phyloP scores from a whole-genome alignment of 2,797 vertebrate genomes.

The Leptoclinus maculatus region DNA sequence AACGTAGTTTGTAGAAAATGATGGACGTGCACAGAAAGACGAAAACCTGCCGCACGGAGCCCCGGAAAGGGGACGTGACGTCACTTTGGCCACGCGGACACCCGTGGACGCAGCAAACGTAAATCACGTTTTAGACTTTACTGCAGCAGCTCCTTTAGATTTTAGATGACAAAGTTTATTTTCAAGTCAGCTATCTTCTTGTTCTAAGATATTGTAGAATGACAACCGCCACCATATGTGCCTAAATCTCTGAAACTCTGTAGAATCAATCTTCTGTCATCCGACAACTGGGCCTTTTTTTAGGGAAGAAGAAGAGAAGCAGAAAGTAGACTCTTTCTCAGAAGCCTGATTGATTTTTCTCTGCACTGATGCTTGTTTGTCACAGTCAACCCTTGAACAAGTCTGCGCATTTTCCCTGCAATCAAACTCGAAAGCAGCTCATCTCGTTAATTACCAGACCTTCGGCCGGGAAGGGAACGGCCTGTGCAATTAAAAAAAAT shows the following conservation, averaged over 20 bases:
- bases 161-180: not conserved
- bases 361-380: constrained; percentile 11
- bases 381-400: constrained; percentile 4
- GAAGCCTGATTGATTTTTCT: constrained; percentile 26
- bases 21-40: too few relatives aligned
- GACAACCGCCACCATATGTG: not conserved
- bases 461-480: not conserved
- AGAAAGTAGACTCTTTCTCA: constrained; percentile 4
- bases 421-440: constrained; percentile 29
- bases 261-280: not conserved
- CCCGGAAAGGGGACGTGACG: too few relatives aligned
- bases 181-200: not conserved
- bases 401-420: constrained; percentile 15
- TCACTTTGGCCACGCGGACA: too few relatives aligned
- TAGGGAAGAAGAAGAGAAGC: not conserved
- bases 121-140: too few relatives aligned
- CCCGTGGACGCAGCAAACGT: too few relatives aligned
- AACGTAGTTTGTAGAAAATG: too few relatives aligned
- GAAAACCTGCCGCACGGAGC: too few relatives aligned
- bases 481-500: constrained; percentile 13
- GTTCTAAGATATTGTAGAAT: not conserved
- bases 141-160: not conserved
- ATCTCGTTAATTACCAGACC: constrained; percentile 37
- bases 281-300: not conserved
- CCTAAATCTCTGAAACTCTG: not conserved